Base-by-base conservation (phyloP, 2,888 invertebrate species). In the Lymantria monacha region DNA sequence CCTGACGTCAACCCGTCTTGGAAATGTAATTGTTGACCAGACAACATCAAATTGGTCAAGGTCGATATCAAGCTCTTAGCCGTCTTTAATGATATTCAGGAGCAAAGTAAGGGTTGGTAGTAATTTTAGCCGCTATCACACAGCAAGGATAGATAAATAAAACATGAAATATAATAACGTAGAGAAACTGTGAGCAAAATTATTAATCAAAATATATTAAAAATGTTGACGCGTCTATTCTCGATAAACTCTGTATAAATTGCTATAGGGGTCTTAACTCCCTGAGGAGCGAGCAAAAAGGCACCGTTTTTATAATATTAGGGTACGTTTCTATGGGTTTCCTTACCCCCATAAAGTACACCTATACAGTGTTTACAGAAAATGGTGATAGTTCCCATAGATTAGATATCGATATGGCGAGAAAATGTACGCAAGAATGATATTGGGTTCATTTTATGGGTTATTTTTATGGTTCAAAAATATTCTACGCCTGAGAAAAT, bases 321-420 rank as follows among this genome's bases (percentile, higher is more conserved):
- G 48, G 43, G 54, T 66, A 55, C 53, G 59, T 60, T 57, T 49
- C 44, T 62, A 66, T 53, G 60, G 55, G 55, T 55, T 62, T 55
- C 44, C 51, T 47, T 10, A 40, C 59, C 66, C 63, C 60, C 33
- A 52, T 55, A 48, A 54, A 65, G 53, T 51, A 51, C n/a, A 30
- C 44, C 30, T 33, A 53, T 51, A 42, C 58, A 52, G 55, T 63
- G 63, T 63, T 55, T 51, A 60, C 56, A 1, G 60, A 52, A 47
- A 50, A 58, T 66, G 51, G 52, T 49, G 49, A 63, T 60, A 55
- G 60, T 48, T 37, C 43, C 10, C 22, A 3, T 41, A 51, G 46
- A 46, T 37, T 46, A 31, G 36, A 30, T n/a, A 31, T 40, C 33
- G 42, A 51, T 45, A 33, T 41, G n/a, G 41, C 44, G 30, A 36